Evolutionary conservation across 2,797 vertebrate species (phyloP), one percentile per base, ranked within the genome.

Genomic region (Gastrophryne carolinensis): DNA sequence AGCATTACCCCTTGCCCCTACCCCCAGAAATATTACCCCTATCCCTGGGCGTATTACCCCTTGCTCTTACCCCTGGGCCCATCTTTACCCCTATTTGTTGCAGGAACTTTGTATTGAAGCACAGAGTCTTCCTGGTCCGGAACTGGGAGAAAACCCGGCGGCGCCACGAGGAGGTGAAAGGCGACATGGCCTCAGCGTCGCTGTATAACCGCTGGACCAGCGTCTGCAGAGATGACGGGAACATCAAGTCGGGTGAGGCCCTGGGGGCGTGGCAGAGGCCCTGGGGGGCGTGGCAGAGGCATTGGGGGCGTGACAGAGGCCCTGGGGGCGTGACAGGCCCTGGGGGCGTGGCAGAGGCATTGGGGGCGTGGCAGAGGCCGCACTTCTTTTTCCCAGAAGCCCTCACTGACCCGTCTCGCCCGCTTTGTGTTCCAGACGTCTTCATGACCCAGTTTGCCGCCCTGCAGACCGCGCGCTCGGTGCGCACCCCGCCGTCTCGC

Each of bases 401-500:
- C 1, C 7, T 29, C 1, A 2, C 12, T 15, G 2, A 3, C 12
- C 5, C 8, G 15, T 13, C 5, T 10, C 12, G 19, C 67, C 39
- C 8, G 29, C 12, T 54, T 23, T 74, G 64, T 80, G 39, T 83
- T 88, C 1, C 89, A 99, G 98, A 99, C 3, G 98, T 99, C 84
- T 99, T 99, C 92, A 94, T 98, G 93, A 99, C 98, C 15, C 97
- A 99, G 93, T 99, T 98, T 87, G 98, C 98, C 5, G 98, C 98
- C 34, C 91, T 99, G 70, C 97, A 99, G 87, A 99, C 97, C 4
- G 87, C 97, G 0, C 94, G 97, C 49, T 99, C 97, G 0, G 97
- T 99, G 12, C 91, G 98, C 15, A 98, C 98, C 0, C n/a, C 91
- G 96, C 32, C 92, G 97, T 49, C 87, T 99, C 49, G 96, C 97